These are phyloP conservation scores for Flabesymbios commensalis DNA, from an alignment of 2,888 invertebrate species.

Conservation along the genomic window DNA sequence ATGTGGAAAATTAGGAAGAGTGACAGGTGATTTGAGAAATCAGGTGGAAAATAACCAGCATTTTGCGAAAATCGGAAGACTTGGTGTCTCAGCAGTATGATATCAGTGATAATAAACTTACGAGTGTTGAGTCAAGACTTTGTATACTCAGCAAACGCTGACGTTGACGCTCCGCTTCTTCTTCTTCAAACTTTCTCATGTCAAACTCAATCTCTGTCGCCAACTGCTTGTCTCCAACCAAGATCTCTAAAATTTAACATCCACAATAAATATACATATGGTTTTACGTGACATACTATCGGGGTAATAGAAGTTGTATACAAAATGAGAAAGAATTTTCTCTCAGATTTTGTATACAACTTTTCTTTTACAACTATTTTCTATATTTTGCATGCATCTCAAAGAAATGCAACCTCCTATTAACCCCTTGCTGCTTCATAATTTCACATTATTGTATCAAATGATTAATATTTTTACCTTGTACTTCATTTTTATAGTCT, in stretches of 20 bases:
- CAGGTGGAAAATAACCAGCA: too few relatives aligned
- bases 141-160: too few relatives aligned
- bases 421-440: too few relatives aligned
- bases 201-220: slow-evolving; percentile 64
- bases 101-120: too few relatives aligned
- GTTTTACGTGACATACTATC: background rate
- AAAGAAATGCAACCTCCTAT: too few relatives aligned
- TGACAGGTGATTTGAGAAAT: too few relatives aligned
- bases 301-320: too few relatives aligned
- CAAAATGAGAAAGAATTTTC: background rate
- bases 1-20: too few relatives aligned
- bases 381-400: too few relatives aligned
- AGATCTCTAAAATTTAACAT: slow-evolving; percentile 51
- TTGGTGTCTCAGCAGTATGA: too few relatives aligned
- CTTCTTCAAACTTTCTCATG: slow-evolving; percentile 56
- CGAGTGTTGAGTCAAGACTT: too few relatives aligned
- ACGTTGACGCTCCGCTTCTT: background rate
- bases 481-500: slow-evolving; percentile 63
- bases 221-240: slow-evolving; percentile 62
- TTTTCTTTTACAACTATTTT: background rate
- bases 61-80: too few relatives aligned
- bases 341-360: background rate
- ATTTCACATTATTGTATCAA: background rate
- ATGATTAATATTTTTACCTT: slow-evolving; percentile 41
- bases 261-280: background rate